Conservation (phyloP, 2,113 vertebrate species). For the Pipra filicauda region DNA sequence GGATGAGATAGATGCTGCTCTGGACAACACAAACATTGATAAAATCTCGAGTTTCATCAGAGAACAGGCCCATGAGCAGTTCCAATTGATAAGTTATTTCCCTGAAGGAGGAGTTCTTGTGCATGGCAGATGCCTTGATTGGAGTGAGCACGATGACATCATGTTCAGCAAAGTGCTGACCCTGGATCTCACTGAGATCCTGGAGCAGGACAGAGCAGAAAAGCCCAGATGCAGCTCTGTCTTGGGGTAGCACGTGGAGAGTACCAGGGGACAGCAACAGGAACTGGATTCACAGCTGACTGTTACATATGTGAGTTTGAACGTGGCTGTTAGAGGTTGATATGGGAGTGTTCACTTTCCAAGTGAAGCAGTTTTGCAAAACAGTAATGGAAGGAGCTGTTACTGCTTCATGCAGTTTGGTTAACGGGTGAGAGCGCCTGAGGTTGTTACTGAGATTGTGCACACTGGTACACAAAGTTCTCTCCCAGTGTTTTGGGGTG, state of each 20-base stretch:
- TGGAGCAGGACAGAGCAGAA: slow-evolving; percentile 49
- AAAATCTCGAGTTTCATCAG: slow-evolving; percentile 92
- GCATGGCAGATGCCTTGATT: slow-evolving; percentile 85
- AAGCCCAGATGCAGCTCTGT: not conserved
- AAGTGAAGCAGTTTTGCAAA: not conserved
- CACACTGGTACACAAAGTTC: not conserved
- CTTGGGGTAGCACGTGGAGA: not conserved
- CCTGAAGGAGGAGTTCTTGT: slow-evolving; percentile 93
- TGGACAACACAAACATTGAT: slow-evolving; percentile 93
- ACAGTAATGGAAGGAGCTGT: not conserved
- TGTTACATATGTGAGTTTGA: not conserved
- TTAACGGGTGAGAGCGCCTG: not conserved
- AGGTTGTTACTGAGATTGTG: not conserved
- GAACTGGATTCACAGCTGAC: not conserved
- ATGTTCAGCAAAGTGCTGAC: slow-evolving; percentile 86
- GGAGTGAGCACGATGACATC: slow-evolving; percentile 83
- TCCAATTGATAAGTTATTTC: slow-evolving; percentile 93
- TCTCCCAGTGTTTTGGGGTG: not conserved
- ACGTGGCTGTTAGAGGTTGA: not conserved
- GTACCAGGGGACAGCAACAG: not conserved
- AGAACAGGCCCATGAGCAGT: slow-evolving; percentile 81
- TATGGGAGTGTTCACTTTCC: not conserved
- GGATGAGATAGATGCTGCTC: slow-evolving; percentile 93
- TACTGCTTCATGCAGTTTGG: not conserved
- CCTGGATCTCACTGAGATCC: slow-evolving; percentile 85